Evolutionary conservation across 2,888 invertebrate species (phyloP), one percentile per base, ranked within the genome.

Genomic region (Chloroclysta siterata): DNA sequence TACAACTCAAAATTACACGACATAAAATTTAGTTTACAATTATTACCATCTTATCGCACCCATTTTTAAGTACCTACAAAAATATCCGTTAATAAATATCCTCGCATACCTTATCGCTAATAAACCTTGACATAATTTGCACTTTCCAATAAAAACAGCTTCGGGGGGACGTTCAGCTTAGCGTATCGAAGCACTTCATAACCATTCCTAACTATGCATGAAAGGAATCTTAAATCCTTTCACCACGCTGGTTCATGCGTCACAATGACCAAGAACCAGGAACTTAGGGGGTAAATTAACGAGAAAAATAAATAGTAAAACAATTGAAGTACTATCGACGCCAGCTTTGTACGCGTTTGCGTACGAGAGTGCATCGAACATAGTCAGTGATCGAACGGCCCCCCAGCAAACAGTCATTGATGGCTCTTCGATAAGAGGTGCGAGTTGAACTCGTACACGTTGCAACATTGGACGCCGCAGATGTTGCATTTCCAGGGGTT

Each of bases 401-500:
- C 93, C 92, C 92, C 92, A 66, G 90, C 91, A 81, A 89, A 86
- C 88, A 90, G 89, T 94, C 93, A 95, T 94, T 98, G 97, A 92
- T 98, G 98, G 89, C 97, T 97, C 91, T 98, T 98, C 91, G 98
- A 98, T 75, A 98, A 94, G 85, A 98, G 94, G 94, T 98, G 98
- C 77, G 98, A 97, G 94, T 98, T 98, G 94, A 99, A 99, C 89
- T 99, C 98, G 92, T 99, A 99, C 60, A 98, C 97, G 84, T 98
- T 98, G 88, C 96, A 96, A 89, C 98, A 98, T 84, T 97, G 96
- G 87, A 98, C 97, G 53, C 99, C 99, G 88, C 99, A 99, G 76
- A 99, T 97, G 93, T 99, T 99, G 90, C 99, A 99, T 91, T 98
- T 98, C 95, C 95, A 99, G 0, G 99, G 99, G 92, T 99, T 98